Evolutionary conservation across 2,888 invertebrate species (phyloP).

Genomic region (Euplagia quadripunctaria): DNA sequence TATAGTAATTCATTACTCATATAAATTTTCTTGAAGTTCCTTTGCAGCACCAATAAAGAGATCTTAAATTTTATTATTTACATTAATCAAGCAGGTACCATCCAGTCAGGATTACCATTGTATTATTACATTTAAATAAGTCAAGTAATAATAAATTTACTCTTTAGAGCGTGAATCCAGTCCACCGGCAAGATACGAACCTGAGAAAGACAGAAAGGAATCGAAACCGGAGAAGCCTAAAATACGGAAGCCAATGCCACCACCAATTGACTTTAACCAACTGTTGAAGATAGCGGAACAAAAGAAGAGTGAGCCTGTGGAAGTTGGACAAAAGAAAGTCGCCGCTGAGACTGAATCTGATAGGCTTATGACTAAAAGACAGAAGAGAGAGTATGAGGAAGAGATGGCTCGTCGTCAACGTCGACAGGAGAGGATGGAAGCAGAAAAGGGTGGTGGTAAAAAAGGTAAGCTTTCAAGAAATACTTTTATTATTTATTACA

Average conservation of each 20-base stretch:
- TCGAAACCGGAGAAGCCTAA: conserved; percentile 85
- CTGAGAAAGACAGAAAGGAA: conserved; percentile 77
- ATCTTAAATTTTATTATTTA: too few relatives aligned
- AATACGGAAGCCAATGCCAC: conserved; percentile 88
- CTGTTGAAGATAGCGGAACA: conserved; percentile 93
- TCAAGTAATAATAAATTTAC: neutral
- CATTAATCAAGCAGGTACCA: too few relatives aligned
- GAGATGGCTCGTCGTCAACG: conserved; percentile 89
- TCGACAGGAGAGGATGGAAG: conserved; percentile 75
- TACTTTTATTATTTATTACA: neutral
- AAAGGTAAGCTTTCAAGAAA: conserved; percentile 59
- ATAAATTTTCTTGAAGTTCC: too few relatives aligned
- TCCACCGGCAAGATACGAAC: conserved; percentile 75
- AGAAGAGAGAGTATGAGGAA: conserved; percentile 91
- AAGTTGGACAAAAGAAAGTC: conserved; percentile 69
- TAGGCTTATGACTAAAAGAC: conserved; percentile 93
- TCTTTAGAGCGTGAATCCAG: conserved; percentile 65
- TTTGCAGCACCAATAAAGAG: too few relatives aligned
- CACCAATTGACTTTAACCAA: conserved; percentile 93
- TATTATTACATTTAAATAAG: neutral
- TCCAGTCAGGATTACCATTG: neutral
- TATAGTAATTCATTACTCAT: too few relatives aligned
- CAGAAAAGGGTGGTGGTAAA: conserved; percentile 64
- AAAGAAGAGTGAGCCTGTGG: conserved; percentile 93
- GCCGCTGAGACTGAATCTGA: conserved; percentile 88